Evolutionary conservation across 2,113 vertebrate genomes (phyloP).

Genomic region (Colinus virginianus): DNA sequence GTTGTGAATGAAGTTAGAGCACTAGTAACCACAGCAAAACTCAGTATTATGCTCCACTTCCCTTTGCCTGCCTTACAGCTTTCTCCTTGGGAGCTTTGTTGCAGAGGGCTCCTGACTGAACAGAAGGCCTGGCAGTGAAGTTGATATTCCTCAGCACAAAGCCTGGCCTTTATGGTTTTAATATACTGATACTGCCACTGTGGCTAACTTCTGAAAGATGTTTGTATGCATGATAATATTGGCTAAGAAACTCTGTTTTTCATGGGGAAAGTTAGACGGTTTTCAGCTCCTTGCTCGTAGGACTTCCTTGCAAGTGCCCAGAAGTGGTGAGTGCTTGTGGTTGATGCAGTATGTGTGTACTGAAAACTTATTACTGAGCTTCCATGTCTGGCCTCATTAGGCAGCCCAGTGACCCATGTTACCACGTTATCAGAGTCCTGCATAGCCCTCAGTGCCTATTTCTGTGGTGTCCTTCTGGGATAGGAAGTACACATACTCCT

Average conservation of each 20-base stretch:
- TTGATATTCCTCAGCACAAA: background rate
- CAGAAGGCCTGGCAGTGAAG: background rate
- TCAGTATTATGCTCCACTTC: background rate
- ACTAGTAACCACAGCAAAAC: background rate
- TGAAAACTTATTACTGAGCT: background rate
- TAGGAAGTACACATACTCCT: background rate
- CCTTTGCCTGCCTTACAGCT: background rate
- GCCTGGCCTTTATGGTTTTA: background rate
- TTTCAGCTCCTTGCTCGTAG: background rate
- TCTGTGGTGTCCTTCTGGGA: fast-evolving
- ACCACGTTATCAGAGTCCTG: background rate
- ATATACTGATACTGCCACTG: background rate
- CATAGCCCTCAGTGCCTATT: background rate
- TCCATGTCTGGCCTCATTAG: background rate
- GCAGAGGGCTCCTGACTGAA: background rate
- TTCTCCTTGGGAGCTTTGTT: background rate
- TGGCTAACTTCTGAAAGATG: background rate
- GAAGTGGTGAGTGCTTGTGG: background rate
- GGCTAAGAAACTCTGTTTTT: background rate
- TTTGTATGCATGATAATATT: fast-evolving
- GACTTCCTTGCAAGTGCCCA: background rate
- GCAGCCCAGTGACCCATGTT: background rate
- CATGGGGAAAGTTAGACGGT: background rate
- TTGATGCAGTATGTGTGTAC: background rate
- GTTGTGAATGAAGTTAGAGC: background rate